A percentile compares a stretch with the other conserved stretches of the same genome.
Conservation (phyloP, 2,888 invertebrate genomes). For the Drosophila leonis region DNA sequence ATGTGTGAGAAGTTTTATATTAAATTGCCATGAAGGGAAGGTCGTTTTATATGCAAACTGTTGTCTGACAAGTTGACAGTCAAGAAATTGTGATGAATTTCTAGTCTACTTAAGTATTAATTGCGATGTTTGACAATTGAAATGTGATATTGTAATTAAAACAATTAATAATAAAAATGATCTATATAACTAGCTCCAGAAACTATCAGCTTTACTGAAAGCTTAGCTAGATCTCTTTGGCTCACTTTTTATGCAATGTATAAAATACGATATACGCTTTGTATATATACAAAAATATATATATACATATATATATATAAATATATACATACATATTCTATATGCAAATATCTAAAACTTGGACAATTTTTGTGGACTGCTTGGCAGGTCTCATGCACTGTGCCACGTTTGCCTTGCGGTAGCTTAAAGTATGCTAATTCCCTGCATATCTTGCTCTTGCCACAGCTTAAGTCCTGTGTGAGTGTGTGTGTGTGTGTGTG, state of each 20-base stretch:
- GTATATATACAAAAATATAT: background rate
- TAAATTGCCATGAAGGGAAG: background rate
- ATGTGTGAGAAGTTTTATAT: background rate
- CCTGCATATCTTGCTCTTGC: conserved; percentile 28
- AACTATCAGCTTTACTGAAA: background rate
- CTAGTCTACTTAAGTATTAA: background rate
- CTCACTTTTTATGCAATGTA: background rate
- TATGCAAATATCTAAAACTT: conserved; percentile 59
- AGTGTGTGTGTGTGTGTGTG: conserved; percentile 31
- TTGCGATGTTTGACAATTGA: background rate
- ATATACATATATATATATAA: background rate
- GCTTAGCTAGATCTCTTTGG: background rate
- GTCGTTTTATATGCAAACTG: background rate
- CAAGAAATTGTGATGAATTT: background rate
- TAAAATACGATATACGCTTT: background rate
- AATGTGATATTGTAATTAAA: background rate
- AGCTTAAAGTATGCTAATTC: conserved; percentile 81
- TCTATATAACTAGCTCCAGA: background rate
- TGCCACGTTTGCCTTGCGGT: conserved; percentile 52
- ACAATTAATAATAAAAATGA: background rate
- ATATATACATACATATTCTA: background rate
- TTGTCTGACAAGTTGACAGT: background rate
- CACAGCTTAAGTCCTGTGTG: conserved; percentile 24
- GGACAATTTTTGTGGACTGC: conserved; percentile 42
- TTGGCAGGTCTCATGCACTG: conserved; percentile 27